Evolutionary conservation across 2,888 invertebrate species (phyloP).

Genomic region (Drosophila imparisetae): DNA sequence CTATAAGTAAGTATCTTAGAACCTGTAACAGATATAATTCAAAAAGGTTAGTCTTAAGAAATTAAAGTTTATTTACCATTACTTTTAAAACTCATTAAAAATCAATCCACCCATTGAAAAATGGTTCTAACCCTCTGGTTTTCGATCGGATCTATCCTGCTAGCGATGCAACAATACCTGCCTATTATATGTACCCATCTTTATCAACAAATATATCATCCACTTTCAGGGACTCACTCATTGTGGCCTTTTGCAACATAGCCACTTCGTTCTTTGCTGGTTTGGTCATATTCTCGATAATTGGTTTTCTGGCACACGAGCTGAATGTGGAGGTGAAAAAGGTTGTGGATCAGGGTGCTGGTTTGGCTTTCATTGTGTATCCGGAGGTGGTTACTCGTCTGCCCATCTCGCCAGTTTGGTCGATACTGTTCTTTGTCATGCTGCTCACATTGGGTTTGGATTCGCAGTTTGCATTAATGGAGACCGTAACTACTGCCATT

Average conservation of each 20-base stretch:
- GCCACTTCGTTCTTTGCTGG: constrained; percentile 93
- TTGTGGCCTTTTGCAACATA: constrained; percentile 91
- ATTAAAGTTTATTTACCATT: not conserved
- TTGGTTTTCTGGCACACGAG: constrained; percentile 92
- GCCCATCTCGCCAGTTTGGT: constrained; percentile 92
- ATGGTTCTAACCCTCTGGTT: not conserved
- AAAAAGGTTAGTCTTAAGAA: not conserved
- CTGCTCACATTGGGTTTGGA: constrained; percentile 90
- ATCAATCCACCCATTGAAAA: not conserved
- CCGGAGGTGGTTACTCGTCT: constrained; percentile 92
- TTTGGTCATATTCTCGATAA: constrained; percentile 92
- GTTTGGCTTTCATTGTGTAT: constrained; percentile 93
- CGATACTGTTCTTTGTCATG: constrained; percentile 92
- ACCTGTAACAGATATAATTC: not conserved
- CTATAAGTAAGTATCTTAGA: constrained; percentile 86
- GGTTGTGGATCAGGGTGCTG: constrained; percentile 91
- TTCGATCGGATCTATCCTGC: not conserved
- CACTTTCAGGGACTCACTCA: constrained; percentile 88
- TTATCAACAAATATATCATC: not conserved
- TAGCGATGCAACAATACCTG: not conserved
- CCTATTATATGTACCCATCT: not conserved
- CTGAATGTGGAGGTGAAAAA: constrained; percentile 89
- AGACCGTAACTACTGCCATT: constrained; percentile 91
- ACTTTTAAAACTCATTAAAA: not conserved
- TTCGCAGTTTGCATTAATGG: constrained; percentile 91